Base-by-base conservation (phyloP, 2,797 vertebrate genomes). In the Oreortyx pictus region DNA sequence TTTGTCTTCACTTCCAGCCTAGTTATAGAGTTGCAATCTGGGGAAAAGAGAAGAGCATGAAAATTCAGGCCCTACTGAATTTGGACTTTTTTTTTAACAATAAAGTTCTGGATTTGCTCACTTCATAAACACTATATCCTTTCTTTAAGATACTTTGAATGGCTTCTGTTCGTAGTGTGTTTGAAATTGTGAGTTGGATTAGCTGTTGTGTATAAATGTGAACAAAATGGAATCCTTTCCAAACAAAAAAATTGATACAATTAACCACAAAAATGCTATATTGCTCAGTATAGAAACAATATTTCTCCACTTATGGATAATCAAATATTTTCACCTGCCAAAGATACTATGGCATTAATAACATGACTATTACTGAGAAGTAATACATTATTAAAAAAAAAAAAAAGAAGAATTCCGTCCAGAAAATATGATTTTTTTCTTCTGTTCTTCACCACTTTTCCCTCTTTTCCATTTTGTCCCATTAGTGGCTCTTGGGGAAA, bases 1-100 rank as follows among this genome's bases (percentile, higher is more conserved):
- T 91, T 95, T 90, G 86, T 84, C 52, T 94, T 82, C 52, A 41
- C 70, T 88, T 86, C 71, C 81, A 86, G 67, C 9, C 76, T 60
- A 90, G 60, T 82, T 77, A 70, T 41, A 33, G n/a, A 74, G 41
- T 18, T 67, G 31, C 61, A 92, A 52, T 64, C 64, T 70, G 59
- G 14, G 35, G 64, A 86, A 86, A 91, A 83, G 33, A 91, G 86
- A 92, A 86, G 52, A 50, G 6, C 2, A 19, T 88, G 65, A 24
- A 94, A 79, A 92, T 67, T 88, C 77, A 94, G 84, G 9, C 8
- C 9, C 27, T 88, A 74, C 44, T 60, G 35, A 56, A 23, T 76
- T 90, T 31, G 56, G 14, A 19, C 4, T 3, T 66, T 3, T 64
- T 70, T 64, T 64, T 56, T 50, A 68, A 66, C 37, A 88, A 66